These are phyloP conservation scores for Sylvicola cinctus DNA, from an alignment of 2,888 invertebrate species.

Conservation along the genomic window DNA sequence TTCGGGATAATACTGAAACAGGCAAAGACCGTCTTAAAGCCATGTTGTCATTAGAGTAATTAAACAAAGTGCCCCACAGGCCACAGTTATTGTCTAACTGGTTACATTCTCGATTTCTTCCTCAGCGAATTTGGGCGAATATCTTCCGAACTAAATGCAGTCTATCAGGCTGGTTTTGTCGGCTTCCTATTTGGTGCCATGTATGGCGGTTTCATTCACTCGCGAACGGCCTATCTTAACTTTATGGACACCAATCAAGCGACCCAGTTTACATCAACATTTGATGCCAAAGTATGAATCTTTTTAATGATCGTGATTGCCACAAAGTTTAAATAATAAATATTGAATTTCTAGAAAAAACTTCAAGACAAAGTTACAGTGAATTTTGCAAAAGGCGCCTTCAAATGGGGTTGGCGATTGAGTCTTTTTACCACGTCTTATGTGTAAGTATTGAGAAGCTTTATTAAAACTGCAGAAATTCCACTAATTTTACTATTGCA, in stretches of 20 bases:
- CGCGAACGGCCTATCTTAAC: conserved; percentile 35
- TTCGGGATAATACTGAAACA: conserved; percentile 13
- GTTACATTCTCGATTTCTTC: conserved; percentile 9
- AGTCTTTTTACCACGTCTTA: conserved; percentile 44
- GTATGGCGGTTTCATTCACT: conserved; percentile 41
- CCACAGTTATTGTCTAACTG: too few relatives aligned
- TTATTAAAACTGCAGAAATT: too few relatives aligned
- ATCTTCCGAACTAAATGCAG: conserved; percentile 37
- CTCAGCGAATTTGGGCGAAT: conserved; percentile 42
- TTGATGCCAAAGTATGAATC: conserved; percentile 41
- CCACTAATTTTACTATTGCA: conserved; percentile 5
- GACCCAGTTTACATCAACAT: conserved; percentile 38
- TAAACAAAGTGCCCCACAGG: background rate
- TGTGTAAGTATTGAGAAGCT: conserved; percentile 29
- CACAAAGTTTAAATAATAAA: conserved; percentile 5
- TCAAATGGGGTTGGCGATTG: conserved; percentile 45
- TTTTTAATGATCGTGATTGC: conserved; percentile 3
- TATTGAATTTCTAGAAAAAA: conserved; percentile 31
- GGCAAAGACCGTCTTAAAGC: conserved; percentile 19
- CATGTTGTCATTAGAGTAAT: conserved; percentile 21
- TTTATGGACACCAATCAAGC: conserved; percentile 59
- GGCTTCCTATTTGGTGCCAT: conserved; percentile 40
- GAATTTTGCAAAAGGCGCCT: conserved; percentile 51
- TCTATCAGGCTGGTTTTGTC: conserved; percentile 34
- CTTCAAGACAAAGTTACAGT: conserved; percentile 47